Conservation (phyloP, 2,113 vertebrate species). For the Callospermophilus lateralis region DNA sequence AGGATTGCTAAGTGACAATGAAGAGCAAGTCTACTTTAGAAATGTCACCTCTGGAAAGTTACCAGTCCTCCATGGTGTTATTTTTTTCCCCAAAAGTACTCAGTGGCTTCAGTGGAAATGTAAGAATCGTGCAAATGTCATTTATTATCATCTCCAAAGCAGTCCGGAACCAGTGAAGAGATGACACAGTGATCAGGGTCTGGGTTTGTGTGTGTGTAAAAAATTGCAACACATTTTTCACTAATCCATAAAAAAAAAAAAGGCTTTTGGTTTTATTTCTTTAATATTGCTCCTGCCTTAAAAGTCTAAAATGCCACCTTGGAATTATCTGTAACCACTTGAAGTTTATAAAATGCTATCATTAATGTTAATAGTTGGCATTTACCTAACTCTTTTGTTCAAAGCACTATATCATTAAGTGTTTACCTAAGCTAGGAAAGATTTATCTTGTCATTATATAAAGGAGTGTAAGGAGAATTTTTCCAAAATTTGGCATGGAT, state of each 20-base stretch:
- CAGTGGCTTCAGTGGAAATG: not conserved
- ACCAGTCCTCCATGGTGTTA: not conserved
- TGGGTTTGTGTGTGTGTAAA: not conserved
- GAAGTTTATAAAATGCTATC: constrained; percentile 12
- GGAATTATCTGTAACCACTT: not conserved
- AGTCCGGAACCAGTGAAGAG: not conserved
- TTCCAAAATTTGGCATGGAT: not conserved
- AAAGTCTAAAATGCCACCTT: not conserved
- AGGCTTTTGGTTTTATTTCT: not conserved
- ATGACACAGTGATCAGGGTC: not conserved
- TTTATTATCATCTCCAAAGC: not conserved
- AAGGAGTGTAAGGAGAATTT: not conserved
- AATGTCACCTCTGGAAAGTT: not conserved
- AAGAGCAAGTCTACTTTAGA: not conserved
- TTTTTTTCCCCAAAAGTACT: not conserved
- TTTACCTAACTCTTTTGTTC: not conserved
- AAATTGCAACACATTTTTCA: not conserved
- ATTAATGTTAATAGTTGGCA: not conserved
- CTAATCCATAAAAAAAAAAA: not conserved
- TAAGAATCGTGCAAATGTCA: not conserved
- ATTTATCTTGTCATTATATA: not conserved
- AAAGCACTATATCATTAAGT: not conserved
- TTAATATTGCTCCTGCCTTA: not conserved
- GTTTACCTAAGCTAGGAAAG: not conserved
- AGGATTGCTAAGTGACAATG: not conserved